Base-by-base conservation (phyloP, 1,140 invertebrate species). In the Gryon sp. region DNA sequence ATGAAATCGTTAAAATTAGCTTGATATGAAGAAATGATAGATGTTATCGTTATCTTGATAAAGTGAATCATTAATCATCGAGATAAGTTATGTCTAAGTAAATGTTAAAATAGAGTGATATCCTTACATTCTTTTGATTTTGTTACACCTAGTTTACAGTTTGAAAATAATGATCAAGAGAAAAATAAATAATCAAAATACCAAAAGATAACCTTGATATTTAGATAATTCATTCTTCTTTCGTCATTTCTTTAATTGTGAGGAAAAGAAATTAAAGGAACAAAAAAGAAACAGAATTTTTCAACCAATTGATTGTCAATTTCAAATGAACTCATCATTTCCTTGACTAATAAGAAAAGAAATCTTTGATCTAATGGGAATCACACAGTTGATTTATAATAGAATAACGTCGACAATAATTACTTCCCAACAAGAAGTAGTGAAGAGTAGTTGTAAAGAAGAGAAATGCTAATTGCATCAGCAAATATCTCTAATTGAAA, bases 401-500 rank as follows among this genome's bases (percentile, higher is more conserved):
- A n/a, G n/a, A n/a, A 12, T 32, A 55, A 68, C 72, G 53, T 66
- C 65, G 48, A 20, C 11, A 46, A 14, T 22, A 15, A 12, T 30
- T 24, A 6, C 4, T 8, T 1, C 11, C 30, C 0, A 6, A 26
- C 0, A 45, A 3, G 12, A 18, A 40, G 36, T 2, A 40, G n/a
- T 2, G 19, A 28, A 41, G n/a, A 34, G 11, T 28, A 15, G 6
- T 2, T 11, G 24, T 52, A 52, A 30, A 41, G 40, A 45, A 66
- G 9, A 9, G 12, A n/a, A n/a, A 32, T 4, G 11, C 32, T 12
- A 12, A 2, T 28, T 7, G 26, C 26, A 28, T 9, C n/a, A 4
- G 32, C 62, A 53, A 69, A 63, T 38, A 63, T 65, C 65, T 65
- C 32, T 45, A 57, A 73, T 78, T 57, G 60, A 63, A 69, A 62